Evolutionary conservation across 2,888 invertebrate species (phyloP).

Genomic region (Alloscopus bannaensis): DNA sequence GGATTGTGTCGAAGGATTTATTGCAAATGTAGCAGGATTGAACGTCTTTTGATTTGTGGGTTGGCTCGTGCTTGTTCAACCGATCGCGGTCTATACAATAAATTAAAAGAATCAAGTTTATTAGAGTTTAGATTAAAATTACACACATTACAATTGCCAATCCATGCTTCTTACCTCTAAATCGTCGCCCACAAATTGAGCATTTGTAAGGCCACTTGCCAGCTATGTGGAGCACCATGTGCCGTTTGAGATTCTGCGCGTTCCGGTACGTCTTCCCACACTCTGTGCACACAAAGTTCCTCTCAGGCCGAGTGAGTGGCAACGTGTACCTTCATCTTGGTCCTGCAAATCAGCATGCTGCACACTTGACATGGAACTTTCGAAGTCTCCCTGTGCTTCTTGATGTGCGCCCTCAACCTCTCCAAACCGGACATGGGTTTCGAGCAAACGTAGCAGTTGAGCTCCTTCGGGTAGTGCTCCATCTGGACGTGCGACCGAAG

Average conservation of each 20-base stretch:
- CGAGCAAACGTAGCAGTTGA: background rate
- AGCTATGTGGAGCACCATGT: background rate
- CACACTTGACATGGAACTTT: background rate
- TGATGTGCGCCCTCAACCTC: background rate
- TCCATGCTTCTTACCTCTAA: slow-evolving; percentile 1
- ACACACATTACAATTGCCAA: too few relatives aligned
- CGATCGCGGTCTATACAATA: too few relatives aligned
- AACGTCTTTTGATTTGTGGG: too few relatives aligned
- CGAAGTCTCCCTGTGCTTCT: background rate
- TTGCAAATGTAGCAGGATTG: too few relatives aligned
- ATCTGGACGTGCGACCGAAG: background rate
- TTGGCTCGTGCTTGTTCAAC: too few relatives aligned
- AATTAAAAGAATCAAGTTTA: too few relatives aligned
- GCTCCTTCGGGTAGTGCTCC: background rate
- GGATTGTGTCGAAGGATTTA: too few relatives aligned
- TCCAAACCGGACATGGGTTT: background rate
- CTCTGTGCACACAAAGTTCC: background rate
- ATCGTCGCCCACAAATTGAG: background rate
- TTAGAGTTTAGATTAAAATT: too few relatives aligned
- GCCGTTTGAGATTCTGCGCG: background rate
- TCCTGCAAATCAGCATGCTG: background rate
- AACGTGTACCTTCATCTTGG: background rate
- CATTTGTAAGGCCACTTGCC: background rate
- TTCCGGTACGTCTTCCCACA: background rate
- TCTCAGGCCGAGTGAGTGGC: background rate